A percentile compares a stretch with the other conserved stretches of the same genome.
Conservation (phyloP, 2,888 invertebrate species). For the Drosophila mettleri region DNA sequence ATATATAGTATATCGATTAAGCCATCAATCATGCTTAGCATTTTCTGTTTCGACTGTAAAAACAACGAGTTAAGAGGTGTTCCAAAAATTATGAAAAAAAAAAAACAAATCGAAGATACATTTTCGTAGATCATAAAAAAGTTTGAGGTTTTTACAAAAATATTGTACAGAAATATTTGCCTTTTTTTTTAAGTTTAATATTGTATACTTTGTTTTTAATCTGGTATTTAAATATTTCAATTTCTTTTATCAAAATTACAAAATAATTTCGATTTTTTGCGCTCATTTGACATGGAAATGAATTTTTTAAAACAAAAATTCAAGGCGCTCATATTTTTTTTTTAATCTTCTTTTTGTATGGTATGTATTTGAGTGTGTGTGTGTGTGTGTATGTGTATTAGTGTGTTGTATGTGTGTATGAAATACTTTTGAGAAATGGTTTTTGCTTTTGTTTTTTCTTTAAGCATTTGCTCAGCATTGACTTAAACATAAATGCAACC, state of each 20-base stretch:
- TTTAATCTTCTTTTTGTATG: constrained; percentile 23
- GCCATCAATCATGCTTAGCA: constrained; percentile 48
- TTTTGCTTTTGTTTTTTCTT: neutral
- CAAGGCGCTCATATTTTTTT: constrained; percentile 43
- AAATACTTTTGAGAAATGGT: constrained; percentile 60
- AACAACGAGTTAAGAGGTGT: constrained; percentile 44
- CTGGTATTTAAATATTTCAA: no score
- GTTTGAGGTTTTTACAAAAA: constrained; percentile 65
- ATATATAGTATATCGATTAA: constrained; percentile 41
- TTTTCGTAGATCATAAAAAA: constrained; percentile 38
- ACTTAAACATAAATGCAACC: constrained; percentile 63
- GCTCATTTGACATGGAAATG: constrained; percentile 44
- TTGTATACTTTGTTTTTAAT: constrained; percentile 20
- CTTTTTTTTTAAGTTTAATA: constrained; percentile 19
- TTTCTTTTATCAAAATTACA: constrained; percentile 69
- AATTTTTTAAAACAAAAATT: constrained; percentile 81
- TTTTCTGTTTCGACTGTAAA: constrained; percentile 54
- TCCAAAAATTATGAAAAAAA: constrained; percentile 39
- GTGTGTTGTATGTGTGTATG: constrained; percentile 33
- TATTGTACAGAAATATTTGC: constrained; percentile 62
- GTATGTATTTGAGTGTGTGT: constrained; percentile 19
- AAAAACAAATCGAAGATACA: constrained; percentile 18
- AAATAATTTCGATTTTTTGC: constrained; percentile 33
- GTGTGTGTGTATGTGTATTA: constrained; percentile 16
- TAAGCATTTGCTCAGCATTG: constrained; percentile 42